Conservation (phyloP, 2,797 vertebrate genomes). For the Loris lydekkerianus region DNA sequence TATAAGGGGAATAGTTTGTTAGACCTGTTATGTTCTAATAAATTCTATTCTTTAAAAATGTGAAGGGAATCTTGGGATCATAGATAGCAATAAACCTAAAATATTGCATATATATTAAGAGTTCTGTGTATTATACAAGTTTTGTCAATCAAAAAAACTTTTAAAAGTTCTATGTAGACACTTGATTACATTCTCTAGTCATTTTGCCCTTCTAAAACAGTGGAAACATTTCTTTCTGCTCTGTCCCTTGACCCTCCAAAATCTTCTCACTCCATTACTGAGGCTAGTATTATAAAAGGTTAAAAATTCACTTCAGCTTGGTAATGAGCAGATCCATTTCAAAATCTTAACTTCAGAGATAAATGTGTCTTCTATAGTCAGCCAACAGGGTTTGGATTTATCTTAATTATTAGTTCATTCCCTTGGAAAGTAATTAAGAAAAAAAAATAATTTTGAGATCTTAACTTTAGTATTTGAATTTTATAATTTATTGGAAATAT, state of each 20-base stretch:
- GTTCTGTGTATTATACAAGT: not conserved
- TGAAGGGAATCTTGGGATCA: not conserved
- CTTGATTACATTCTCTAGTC: not conserved
- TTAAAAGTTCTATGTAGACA: not conserved
- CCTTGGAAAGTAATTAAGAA: constrained; percentile 31
- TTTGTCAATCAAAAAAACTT: not conserved
- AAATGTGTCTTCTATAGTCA: not conserved
- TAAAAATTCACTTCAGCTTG: not conserved
- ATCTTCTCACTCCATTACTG: not conserved
- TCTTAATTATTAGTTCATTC: constrained; percentile 37
- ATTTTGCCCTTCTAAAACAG: not conserved
- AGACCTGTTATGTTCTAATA: not conserved
- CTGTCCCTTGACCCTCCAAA: not conserved
- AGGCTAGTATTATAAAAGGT: not conserved
- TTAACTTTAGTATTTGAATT: constrained; percentile 44
- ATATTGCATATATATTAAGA: not conserved
- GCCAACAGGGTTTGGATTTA: constrained; percentile 3
- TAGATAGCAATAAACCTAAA: not conserved
- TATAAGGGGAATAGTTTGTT: not conserved
- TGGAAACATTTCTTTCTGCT: not conserved
- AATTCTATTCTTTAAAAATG: not conserved
- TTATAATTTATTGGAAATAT: constrained; percentile 20
- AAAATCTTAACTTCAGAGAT: constrained; percentile 27
- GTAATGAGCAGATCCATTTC: not conserved
- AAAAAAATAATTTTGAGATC: not conserved